Percentiles rank a stretch among this genome's conserved stretches.
Evolutionary conservation across 2,113 vertebrate species (phyloP).

Genomic region (Ictidomys tridecemlineatus): DNA sequence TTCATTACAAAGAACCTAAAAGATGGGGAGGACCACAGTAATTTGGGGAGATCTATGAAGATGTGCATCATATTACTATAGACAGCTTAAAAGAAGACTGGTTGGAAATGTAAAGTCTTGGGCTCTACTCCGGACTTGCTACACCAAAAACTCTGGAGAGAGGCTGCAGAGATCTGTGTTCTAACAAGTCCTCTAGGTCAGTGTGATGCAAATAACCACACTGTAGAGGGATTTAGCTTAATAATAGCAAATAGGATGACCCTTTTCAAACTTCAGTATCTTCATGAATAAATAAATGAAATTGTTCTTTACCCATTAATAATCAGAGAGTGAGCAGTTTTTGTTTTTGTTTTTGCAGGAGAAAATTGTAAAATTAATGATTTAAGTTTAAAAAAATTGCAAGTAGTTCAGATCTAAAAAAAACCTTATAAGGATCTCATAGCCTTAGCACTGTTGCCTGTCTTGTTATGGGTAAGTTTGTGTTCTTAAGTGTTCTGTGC

Average conservation of each 20-base stretch:
- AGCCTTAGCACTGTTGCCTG: neutral
- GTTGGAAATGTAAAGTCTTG: neutral
- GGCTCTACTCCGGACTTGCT: neutral
- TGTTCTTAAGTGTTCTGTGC: neutral
- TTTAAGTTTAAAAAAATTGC: neutral
- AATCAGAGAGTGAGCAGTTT: neutral
- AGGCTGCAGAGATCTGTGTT: neutral
- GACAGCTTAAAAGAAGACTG: neutral
- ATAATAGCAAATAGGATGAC: neutral
- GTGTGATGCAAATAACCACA: neutral
- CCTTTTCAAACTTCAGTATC: neutral
- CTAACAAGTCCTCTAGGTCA: neutral
- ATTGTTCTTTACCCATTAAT: neutral
- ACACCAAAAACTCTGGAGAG: neutral
- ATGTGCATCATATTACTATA: neutral
- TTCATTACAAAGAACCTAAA: neutral
- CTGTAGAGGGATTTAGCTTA: neutral
- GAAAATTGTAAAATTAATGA: neutral
- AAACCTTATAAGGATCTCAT: neutral
- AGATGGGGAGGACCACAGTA: neutral
- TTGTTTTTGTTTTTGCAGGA: neutral
- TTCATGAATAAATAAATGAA: neutral
- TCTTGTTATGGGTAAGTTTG: neutral
- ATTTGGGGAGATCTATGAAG: neutral
- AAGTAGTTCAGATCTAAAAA: neutral